phyloP scores from a whole-genome alignment of 2,888 invertebrate genomes.

The Apodemia hepburni region DNA sequence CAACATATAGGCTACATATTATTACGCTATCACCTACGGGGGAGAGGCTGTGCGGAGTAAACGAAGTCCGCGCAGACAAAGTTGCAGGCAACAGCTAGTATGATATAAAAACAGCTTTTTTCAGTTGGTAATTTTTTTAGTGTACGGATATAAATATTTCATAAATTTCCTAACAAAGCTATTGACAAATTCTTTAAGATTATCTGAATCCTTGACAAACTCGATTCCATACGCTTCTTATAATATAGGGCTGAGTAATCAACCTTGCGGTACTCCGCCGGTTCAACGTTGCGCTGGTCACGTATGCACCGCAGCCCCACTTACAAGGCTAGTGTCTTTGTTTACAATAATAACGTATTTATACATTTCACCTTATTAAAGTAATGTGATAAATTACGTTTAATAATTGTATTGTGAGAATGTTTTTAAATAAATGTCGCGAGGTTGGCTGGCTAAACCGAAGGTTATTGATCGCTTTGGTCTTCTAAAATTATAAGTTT shows the following conservation, averaged over 20 bases:
- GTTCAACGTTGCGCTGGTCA: conserved; percentile 36
- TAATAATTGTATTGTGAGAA: neutral
- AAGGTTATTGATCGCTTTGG: neutral
- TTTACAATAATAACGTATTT: conserved; percentile 8
- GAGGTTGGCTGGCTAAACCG: neutral
- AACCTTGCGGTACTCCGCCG: conserved; percentile 30
- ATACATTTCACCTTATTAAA: neutral
- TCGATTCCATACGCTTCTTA: conserved; percentile 13
- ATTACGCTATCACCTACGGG: too few species aligned
- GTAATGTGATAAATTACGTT: neutral
- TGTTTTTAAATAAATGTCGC: neutral
- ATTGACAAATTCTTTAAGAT: neutral
- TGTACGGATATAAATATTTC: neutral
- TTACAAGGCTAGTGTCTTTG: conserved; percentile 2
- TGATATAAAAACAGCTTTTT: too few species aligned
- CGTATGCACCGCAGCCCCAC: conserved; percentile 35
- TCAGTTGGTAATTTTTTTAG: too few species aligned
- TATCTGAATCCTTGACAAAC: neutral
- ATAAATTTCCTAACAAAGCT: neutral
- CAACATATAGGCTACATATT: too few species aligned
- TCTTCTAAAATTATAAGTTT: too few species aligned
- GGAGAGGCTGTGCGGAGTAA: too few species aligned
- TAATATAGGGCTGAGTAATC: conserved; percentile 21
- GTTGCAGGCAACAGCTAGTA: too few species aligned
- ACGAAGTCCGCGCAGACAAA: too few species aligned